These are phyloP conservation scores for Sphaerodactylus townsendi DNA, from an alignment of 2,113 vertebrate genomes.

Conservation along the genomic window DNA sequence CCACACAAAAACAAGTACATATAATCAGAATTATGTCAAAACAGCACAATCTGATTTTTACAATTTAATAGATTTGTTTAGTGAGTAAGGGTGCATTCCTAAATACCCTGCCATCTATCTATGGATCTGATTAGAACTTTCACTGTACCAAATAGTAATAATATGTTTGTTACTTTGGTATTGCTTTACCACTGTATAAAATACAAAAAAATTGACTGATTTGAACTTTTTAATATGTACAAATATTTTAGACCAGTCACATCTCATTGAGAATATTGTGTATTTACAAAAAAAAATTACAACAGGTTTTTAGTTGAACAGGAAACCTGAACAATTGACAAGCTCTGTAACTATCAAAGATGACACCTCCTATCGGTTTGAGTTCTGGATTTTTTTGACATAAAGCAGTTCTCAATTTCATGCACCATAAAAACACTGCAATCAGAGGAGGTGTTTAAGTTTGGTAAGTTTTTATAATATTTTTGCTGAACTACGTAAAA, in stretches of 20 bases:
- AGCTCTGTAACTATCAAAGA: constrained; percentile 73
- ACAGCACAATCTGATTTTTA: neutral
- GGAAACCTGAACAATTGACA: constrained; percentile 69
- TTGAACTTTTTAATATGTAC: constrained; percentile 81
- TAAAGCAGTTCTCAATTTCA: constrained; percentile 67
- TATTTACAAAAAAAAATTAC: constrained; percentile 83
- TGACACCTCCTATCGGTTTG: constrained; percentile 28
- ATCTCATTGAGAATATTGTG: constrained; percentile 71
- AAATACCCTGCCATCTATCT: too few relatives aligned
- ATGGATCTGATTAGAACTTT: too few relatives aligned
- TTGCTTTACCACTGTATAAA: constrained; percentile 44
- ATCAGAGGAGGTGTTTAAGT: constrained; percentile 57
- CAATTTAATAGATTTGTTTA: neutral
- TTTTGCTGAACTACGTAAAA: constrained; percentile 64
- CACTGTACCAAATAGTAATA: too few relatives aligned
- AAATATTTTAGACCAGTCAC: constrained; percentile 79
- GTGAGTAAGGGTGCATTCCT: neutral
- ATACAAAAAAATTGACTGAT: constrained; percentile 59
- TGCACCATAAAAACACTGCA: constrained; percentile 68
- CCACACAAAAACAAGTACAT: too few relatives aligned
- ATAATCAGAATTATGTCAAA: neutral
- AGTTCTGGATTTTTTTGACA: constrained; percentile 68
- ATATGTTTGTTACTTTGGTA: neutral
- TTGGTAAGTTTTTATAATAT: constrained; percentile 44
- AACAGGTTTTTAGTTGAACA: constrained; percentile 73